phyloP scores from a whole-genome alignment of 2,113 vertebrate species.

The Nansenia antarctica region DNA sequence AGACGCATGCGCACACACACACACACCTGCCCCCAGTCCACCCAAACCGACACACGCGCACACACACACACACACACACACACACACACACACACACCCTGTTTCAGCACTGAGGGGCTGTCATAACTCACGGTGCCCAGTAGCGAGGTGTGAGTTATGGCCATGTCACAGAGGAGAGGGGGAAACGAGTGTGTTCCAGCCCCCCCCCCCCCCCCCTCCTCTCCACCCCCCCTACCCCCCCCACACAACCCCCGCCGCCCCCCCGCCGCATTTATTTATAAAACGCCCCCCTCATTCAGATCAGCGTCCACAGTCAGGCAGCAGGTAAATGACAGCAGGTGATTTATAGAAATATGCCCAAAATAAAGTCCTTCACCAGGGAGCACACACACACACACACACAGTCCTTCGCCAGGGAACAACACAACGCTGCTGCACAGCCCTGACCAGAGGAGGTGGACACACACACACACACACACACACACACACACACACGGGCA shows the following conservation, averaged over 20 bases:
- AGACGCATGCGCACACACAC: background rate
- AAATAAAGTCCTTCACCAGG: conserved; percentile 62
- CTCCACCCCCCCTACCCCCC: background rate
- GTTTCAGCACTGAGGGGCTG: conserved; percentile 57
- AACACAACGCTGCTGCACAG: no score
- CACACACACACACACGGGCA: no score
- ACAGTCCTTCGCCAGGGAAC: conserved; percentile 33
- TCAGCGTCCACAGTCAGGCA: conserved; percentile 72
- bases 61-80: conserved; percentile 16
- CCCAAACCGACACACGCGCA: conserved; percentile 30
- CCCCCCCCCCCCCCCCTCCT: conserved; percentile 29
- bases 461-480: conserved; percentile 36
- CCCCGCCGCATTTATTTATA: conserved; percentile 71
- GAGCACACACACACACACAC: conserved; percentile 16
- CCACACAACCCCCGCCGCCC: conserved; percentile 33
- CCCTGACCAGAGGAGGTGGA: conserved; percentile 25
- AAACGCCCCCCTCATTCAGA: conserved; percentile 70
- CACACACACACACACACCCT: conserved; percentile 25
- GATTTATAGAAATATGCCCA: conserved; percentile 78
- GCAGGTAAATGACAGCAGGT: conserved; percentile 79
- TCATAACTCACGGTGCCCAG: conserved; percentile 76
- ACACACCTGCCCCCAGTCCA: background rate
- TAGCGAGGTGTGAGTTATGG: conserved; percentile 76
- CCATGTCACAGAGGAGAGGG: conserved; percentile 71
- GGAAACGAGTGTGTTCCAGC: conserved; percentile 31